phyloP scores from a whole-genome alignment of 2,113 vertebrate species.

The Chlorodrepanis virens region DNA sequence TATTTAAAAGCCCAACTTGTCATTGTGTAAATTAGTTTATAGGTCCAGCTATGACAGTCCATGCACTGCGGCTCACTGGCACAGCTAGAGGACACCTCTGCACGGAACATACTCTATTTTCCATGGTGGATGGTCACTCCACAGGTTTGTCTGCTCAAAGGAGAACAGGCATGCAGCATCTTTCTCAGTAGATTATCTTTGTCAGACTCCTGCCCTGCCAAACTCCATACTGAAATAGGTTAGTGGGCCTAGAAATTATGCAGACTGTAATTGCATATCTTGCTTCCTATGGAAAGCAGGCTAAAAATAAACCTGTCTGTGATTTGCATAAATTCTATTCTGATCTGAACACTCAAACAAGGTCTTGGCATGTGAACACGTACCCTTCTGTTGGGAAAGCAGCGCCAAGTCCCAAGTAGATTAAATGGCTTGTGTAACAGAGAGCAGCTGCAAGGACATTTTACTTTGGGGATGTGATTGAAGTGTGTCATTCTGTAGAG shows the following conservation, averaged over 20 bases:
- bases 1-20: background rate
- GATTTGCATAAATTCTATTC: constrained; percentile 34
- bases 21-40: background rate
- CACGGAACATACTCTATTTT: background rate
- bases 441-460: constrained; percentile 43
- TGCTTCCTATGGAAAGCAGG: constrained; percentile 6
- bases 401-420: constrained; percentile 29
- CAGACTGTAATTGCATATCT: constrained; percentile 14
- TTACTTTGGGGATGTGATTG: background rate
- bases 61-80: rapidly evolving
- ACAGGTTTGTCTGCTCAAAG: background rate
- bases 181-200: background rate
- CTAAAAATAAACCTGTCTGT: constrained; percentile 34
- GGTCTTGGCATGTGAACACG: background rate
- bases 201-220: background rate
- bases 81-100: background rate
- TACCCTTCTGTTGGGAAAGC: background rate
- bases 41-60: rapidly evolving
- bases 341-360: background rate
- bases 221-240: constrained; percentile 9
- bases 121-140: background rate
- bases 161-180: background rate
- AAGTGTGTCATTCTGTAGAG: background rate
- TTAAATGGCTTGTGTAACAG: constrained; percentile 27
- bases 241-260: constrained; percentile 51